phyloP scores from a whole-genome alignment of 2,797 vertebrate genomes.

The Ctenosaura bakeri region DNA sequence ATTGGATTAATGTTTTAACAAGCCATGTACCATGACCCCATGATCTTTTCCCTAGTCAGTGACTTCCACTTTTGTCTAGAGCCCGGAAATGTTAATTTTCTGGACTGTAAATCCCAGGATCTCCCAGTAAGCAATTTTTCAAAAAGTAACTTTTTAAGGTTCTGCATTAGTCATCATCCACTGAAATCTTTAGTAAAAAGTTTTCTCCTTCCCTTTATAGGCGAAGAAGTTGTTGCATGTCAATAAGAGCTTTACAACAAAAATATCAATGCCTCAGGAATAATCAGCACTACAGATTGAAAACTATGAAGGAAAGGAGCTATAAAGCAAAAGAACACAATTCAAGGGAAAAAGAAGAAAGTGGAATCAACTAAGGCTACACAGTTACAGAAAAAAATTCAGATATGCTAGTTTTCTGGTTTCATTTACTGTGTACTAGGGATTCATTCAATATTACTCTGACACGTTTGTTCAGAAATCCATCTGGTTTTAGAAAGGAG shows the following conservation, averaged over 20 bases:
- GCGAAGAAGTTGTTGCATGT: background rate
- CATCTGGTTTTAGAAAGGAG: background rate
- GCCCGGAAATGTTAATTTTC: too few relatives aligned
- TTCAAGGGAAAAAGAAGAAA: background rate
- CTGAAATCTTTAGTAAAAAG: background rate
- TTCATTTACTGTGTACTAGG: background rate
- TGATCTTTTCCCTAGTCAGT: background rate
- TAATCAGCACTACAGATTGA: background rate
- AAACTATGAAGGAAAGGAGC: background rate
- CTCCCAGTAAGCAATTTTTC: too few relatives aligned
- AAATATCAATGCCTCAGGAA: background rate
- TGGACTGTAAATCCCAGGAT: too few relatives aligned
- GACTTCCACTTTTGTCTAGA: background rate
- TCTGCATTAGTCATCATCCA: background rate
- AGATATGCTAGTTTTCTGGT: background rate
- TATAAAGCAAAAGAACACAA: background rate
- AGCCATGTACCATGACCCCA: background rate
- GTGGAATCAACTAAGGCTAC: background rate
- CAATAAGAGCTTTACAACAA: background rate
- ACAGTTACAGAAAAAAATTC: background rate
- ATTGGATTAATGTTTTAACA: background rate
- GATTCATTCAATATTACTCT: background rate
- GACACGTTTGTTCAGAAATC: background rate
- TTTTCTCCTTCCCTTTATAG: background rate
- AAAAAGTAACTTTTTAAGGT: too few relatives aligned